Evolutionary conservation across 2,113 vertebrate species (phyloP).

Genomic region (Callithrix jacchus): DNA sequence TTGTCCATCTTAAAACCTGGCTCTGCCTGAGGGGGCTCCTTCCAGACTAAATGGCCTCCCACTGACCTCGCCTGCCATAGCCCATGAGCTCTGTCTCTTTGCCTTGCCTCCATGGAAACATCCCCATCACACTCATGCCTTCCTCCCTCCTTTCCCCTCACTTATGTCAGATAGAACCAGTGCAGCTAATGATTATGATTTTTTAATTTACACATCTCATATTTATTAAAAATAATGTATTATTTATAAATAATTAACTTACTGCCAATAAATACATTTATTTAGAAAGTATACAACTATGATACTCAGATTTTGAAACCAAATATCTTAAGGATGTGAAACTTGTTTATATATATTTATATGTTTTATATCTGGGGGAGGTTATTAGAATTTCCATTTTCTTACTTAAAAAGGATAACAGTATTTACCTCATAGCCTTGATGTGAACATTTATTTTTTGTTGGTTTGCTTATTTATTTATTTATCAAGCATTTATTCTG

Average conservation of each 20-base stretch:
- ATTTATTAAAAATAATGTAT: not conserved
- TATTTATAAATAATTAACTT: not conserved
- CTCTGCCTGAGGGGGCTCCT: conserved; percentile 62
- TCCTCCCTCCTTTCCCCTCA: not conserved
- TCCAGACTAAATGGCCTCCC: conserved; percentile 66
- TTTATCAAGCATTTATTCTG: not conserved
- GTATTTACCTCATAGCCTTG: not conserved
- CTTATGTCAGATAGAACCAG: not conserved
- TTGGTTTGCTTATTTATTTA: not conserved
- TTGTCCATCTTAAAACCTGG: conserved; percentile 68
- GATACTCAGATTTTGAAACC: not conserved
- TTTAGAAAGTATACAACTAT: not conserved
- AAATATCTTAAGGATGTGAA: not conserved
- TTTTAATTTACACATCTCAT: not conserved
- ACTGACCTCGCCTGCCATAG: conserved; percentile 25
- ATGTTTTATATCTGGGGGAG: not conserved
- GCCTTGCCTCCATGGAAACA: not conserved
- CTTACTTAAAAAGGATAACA: not conserved
- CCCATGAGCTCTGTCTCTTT: not conserved
- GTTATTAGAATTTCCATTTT: conserved; percentile 2
- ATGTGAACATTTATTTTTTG: not conserved
- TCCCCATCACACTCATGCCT: not conserved
- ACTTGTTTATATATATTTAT: not conserved
- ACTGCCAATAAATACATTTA: not conserved
- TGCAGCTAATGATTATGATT: not conserved